These are phyloP conservation scores for Parotia lawesii DNA, from an alignment of 2,113 vertebrate species.

Conservation along the genomic window DNA sequence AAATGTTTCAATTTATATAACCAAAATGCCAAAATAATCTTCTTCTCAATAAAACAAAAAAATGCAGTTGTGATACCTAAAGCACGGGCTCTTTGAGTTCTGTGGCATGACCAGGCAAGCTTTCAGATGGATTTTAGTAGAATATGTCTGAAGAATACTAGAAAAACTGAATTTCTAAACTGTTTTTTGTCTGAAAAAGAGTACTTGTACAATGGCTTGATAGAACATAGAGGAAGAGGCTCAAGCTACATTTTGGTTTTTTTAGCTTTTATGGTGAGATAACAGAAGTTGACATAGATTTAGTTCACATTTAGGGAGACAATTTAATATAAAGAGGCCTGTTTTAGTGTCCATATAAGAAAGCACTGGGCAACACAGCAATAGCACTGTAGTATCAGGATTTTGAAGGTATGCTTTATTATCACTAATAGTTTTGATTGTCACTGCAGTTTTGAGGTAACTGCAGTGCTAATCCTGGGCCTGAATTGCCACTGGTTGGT, in stretches of 20 bases:
- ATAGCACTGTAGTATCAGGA: background rate
- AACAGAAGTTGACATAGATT: background rate
- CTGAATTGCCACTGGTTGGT: background rate
- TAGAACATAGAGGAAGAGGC: background rate
- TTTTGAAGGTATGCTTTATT: background rate
- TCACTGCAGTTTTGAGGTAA: background rate
- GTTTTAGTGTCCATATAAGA: background rate
- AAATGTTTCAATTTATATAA: background rate
- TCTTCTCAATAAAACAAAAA: background rate
- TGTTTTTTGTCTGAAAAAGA: background rate
- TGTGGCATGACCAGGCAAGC: background rate
- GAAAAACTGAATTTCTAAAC: background rate
- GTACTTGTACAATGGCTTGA: background rate
- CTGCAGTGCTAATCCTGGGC: background rate
- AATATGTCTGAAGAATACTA: background rate
- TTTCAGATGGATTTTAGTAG: background rate
- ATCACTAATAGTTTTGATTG: background rate
- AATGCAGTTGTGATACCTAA: background rate
- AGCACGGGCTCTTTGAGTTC: background rate
- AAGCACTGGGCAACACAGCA: background rate
- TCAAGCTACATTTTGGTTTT: rapidly evolving
- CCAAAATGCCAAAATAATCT: background rate
- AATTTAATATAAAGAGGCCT: background rate
- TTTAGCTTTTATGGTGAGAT: background rate
- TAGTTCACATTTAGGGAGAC: background rate